Evolutionary conservation across 2,888 invertebrate genomes (phyloP).

Genomic region (Drosophila cyrtoloma): DNA sequence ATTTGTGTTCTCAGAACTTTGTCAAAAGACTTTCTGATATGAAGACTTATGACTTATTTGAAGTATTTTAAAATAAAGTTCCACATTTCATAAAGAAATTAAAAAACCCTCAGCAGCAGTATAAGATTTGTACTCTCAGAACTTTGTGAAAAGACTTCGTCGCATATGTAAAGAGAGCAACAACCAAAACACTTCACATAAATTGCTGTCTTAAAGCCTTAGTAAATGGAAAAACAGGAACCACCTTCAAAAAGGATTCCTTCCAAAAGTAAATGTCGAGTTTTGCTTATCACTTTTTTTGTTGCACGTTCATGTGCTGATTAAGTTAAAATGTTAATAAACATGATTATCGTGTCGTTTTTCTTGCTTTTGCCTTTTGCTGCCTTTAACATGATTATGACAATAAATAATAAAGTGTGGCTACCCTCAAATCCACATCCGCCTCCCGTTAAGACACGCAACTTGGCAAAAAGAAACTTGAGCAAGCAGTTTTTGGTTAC

Average conservation of each 20-base stretch:
- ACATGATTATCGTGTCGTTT: constrained; percentile 66
- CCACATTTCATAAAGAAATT: background rate
- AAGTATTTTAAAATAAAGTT: background rate
- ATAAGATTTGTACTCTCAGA: background rate
- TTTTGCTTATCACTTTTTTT: constrained; percentile 16
- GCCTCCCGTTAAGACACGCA: background rate
- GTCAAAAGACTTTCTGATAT: background rate
- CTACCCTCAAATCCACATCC: background rate
- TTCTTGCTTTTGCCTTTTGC: constrained; percentile 43
- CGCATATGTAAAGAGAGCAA: background rate
- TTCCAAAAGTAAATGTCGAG: constrained; percentile 29
- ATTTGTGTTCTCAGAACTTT: background rate
- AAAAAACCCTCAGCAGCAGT: background rate
- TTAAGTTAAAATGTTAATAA: constrained; percentile 77
- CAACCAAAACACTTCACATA: background rate
- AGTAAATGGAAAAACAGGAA: background rate
- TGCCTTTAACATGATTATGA: constrained; percentile 71
- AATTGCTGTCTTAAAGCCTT: background rate
- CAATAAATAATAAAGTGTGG: constrained; percentile 73
- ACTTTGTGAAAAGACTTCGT: background rate
- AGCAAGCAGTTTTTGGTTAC: constrained; percentile 26
- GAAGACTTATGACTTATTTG: background rate
- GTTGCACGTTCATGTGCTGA: constrained; percentile 30
- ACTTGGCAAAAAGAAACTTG: constrained; percentile 14
- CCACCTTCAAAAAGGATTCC: background rate